Percentiles rank a stretch among this genome's conserved stretches.
Evolutionary conservation across 2,888 invertebrate species (phyloP).

Genomic region (Piscicola geometra): DNA sequence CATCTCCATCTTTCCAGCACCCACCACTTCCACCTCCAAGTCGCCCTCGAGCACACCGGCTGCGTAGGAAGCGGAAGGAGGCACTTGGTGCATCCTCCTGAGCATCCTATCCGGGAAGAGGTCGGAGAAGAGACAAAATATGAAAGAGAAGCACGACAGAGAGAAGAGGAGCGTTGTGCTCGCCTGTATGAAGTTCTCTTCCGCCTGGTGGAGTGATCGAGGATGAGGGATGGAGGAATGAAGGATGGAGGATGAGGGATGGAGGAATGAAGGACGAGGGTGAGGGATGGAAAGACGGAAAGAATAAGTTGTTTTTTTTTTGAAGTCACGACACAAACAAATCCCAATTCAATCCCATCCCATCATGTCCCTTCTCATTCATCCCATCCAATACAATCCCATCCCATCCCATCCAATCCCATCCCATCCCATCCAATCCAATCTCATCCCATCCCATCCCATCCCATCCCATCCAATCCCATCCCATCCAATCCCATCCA

Average conservation of each 20-base stretch:
- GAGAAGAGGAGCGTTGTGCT: slow-evolving; percentile 19
- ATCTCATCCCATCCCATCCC: too few relatives aligned
- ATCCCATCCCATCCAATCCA: too few relatives aligned
- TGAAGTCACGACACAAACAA: not conserved
- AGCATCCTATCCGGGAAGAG: not conserved
- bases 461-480: too few relatives aligned
- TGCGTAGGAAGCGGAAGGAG: not conserved
- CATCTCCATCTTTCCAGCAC: not conserved
- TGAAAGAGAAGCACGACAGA: slow-evolving; percentile 17
- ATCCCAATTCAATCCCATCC: too few relatives aligned
- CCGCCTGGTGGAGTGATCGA: slow-evolving; percentile 1
- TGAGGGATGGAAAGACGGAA: not conserved
- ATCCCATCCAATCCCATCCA: too few relatives aligned
- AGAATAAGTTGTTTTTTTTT: not conserved
- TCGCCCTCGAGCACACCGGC: not conserved
- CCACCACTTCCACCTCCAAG: not conserved
- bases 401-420: too few relatives aligned
- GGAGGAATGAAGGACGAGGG: too few relatives aligned
- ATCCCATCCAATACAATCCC: too few relatives aligned
- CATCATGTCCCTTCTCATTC: too few relatives aligned
- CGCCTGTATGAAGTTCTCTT: not conserved
- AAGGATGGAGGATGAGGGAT: too few relatives aligned
- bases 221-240: too few relatives aligned
- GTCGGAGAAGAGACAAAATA: slow-evolving; percentile 23
- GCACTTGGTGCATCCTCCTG: not conserved